Evolutionary conservation across 1,140 invertebrate species (phyloP).

Genomic region (Camponotus vicinus): DNA sequence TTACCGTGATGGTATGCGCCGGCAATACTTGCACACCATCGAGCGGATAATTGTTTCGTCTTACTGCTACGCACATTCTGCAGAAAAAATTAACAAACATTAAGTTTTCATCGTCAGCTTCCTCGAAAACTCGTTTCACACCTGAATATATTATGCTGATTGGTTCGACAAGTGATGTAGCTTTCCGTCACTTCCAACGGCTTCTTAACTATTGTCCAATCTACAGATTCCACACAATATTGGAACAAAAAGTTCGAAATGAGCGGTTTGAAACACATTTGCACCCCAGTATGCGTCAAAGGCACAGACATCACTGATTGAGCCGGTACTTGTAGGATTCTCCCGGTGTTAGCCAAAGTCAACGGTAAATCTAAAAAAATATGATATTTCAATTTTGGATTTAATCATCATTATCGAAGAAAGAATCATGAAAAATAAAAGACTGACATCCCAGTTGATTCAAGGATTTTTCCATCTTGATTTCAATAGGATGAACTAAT

Average conservation of each 20-base stretch:
- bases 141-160: constrained; percentile 83
- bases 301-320: constrained; percentile 88
- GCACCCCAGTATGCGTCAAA: constrained; percentile 88
- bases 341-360: constrained; percentile 68
- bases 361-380: constrained; percentile 73
- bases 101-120: neutral
- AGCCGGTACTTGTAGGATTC: constrained; percentile 82
- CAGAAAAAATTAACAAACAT: constrained; percentile 61
- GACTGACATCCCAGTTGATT: constrained; percentile 83
- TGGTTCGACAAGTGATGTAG: constrained; percentile 82
- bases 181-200: constrained; percentile 87
- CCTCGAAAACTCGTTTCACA: constrained; percentile 23
- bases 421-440: neutral
- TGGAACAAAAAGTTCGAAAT: constrained; percentile 84
- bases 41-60: constrained; percentile 92
- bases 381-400: neutral
- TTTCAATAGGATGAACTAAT: constrained; percentile 90
- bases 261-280: constrained; percentile 88
- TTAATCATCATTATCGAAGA: neutral
- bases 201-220: constrained; percentile 89
- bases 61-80: constrained; percentile 93
- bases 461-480: constrained; percentile 88
- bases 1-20: constrained; percentile 94
- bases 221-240: constrained; percentile 88
- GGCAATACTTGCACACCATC: constrained; percentile 89